Conservation (phyloP, 2,888 invertebrate genomes). For the Unio delphinus region DNA sequence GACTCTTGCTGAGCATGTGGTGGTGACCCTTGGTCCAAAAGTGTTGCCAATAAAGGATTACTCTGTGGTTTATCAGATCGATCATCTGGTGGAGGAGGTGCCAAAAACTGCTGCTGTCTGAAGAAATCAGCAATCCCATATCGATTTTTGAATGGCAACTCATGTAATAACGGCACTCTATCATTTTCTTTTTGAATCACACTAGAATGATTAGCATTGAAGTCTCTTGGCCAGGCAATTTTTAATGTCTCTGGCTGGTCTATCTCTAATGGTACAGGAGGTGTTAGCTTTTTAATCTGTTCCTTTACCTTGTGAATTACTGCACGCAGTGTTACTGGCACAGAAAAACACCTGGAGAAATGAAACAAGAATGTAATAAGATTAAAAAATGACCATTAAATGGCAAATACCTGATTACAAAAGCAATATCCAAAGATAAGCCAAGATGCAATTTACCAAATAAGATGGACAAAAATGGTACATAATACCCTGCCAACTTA, state of each 20-base stretch:
- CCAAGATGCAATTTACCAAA: no score
- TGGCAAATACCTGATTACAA: no score
- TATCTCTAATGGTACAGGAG: constrained; percentile 33
- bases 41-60: constrained; percentile 65
- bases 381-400: background rate
- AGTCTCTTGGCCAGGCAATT: background rate
- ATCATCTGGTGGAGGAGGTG: constrained; percentile 21
- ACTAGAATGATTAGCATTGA: background rate
- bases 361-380: constrained; percentile 4
- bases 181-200: constrained; percentile 10
- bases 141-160: no score
- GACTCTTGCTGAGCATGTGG: constrained; percentile 18
- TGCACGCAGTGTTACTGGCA: constrained; percentile 90
- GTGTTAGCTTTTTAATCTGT: constrained; percentile 48
- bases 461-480: no score
- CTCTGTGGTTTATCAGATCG: constrained; percentile 30
- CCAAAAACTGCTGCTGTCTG: constrained; percentile 3
- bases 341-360: constrained; percentile 82
- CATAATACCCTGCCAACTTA: no score
- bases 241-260: constrained; percentile 2
- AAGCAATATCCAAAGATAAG: no score
- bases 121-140: no score
- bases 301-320: constrained; percentile 78
- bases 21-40: constrained; percentile 62
- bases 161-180: no score